phyloP scores from a whole-genome alignment of 2,888 invertebrate genomes.

The Epirrita christyi region DNA sequence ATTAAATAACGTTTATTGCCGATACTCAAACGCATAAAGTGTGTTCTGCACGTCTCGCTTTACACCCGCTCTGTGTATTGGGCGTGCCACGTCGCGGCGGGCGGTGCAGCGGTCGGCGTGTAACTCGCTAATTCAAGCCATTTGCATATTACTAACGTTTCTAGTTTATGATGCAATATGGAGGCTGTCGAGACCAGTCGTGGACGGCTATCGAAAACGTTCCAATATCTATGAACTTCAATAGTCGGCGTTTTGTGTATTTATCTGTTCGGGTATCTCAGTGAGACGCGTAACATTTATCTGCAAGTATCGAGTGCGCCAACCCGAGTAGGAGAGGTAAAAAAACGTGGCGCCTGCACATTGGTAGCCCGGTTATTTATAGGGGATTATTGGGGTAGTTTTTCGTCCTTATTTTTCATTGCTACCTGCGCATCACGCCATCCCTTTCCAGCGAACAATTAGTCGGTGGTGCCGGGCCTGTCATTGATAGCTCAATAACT shows the following conservation, averaged over 20 bases:
- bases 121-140: slow-evolving; percentile 26
- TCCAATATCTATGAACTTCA: slow-evolving; percentile 28
- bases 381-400: slow-evolving; percentile 58
- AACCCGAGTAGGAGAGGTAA: slow-evolving; percentile 46
- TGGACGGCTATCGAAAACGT: slow-evolving; percentile 31
- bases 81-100: no score
- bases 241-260: slow-evolving; percentile 30
- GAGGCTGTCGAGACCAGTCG: slow-evolving; percentile 27
- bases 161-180: slow-evolving; percentile 31
- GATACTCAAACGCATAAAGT: no score
- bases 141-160: slow-evolving; percentile 37
- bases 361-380: slow-evolving; percentile 75
- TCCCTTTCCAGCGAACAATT: slow-evolving; percentile 58
- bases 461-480: slow-evolving; percentile 50
- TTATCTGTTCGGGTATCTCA: slow-evolving; percentile 36
- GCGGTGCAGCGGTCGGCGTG: not conserved
- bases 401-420: slow-evolving; percentile 46
- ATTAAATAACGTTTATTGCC: no score
- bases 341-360: slow-evolving; percentile 74
- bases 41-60: no score
- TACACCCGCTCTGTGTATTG: no score
- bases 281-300: slow-evolving; percentile 21
- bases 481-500: slow-evolving; percentile 51
- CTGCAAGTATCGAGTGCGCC: slow-evolving; percentile 54
- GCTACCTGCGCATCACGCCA: slow-evolving; percentile 9